These are phyloP conservation scores for Pasiphila rectangulata DNA, from an alignment of 2,888 invertebrate species.

Conservation along the genomic window DNA sequence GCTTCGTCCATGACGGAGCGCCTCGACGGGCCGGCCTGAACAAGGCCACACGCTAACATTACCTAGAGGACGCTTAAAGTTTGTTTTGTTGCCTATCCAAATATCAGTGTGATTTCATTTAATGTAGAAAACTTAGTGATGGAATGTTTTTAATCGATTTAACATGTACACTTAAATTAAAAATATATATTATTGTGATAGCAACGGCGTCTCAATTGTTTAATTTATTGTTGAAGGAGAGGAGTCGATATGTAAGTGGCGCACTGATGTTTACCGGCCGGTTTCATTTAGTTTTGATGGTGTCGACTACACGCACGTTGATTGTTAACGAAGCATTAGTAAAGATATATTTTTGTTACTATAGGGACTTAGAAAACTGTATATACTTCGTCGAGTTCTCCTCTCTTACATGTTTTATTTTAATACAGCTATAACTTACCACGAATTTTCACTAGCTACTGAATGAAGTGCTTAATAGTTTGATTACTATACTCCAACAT, in stretches of 20 bases:
- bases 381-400: slow-evolving; percentile 44
- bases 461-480: slow-evolving; percentile 76
- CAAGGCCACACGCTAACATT: slow-evolving; percentile 54
- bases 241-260: slow-evolving; percentile 26
- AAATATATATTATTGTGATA: slow-evolving; percentile 24
- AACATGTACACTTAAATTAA: slow-evolving; percentile 37
- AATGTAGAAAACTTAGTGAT: slow-evolving; percentile 66
- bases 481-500: slow-evolving; percentile 77
- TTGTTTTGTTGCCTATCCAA: slow-evolving; percentile 77
- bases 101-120: slow-evolving; percentile 77
- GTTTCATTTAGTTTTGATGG: slow-evolving; percentile 23
- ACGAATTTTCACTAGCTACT: slow-evolving; percentile 70
- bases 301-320: slow-evolving; percentile 21
- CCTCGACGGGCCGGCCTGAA: slow-evolving; percentile 7
- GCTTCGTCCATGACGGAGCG: slow-evolving; percentile 23
- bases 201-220: slow-evolving; percentile 20
- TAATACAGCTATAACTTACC: slow-evolving; percentile 55
- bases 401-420: slow-evolving; percentile 61
- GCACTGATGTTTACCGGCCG: slow-evolving; percentile 28
- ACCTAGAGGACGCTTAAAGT: slow-evolving; percentile 71
- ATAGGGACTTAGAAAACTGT: slow-evolving; percentile 33
- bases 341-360: slow-evolving; percentile 39
- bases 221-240: slow-evolving; percentile 35
- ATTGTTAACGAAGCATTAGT: slow-evolving; percentile 28
- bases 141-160: slow-evolving; percentile 70